Conservation (phyloP, 2,888 invertebrate genomes). For the Iselma pallidipennis region DNA sequence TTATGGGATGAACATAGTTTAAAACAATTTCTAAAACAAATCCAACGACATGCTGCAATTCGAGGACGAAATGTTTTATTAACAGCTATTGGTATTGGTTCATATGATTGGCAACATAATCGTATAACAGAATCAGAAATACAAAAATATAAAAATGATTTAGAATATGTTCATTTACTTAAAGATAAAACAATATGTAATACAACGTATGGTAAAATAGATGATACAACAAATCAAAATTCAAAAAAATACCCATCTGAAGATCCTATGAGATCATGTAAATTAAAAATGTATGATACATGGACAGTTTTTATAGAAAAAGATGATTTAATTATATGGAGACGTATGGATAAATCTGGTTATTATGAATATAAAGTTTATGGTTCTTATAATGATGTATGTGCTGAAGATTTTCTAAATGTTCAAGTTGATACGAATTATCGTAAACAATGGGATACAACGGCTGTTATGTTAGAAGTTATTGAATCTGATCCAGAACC, state of each 20-base stretch:
- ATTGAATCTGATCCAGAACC: slow-evolving; percentile 67
- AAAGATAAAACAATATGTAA: slow-evolving; percentile 60
- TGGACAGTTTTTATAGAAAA: slow-evolving; percentile 83
- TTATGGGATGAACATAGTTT: slow-evolving; percentile 67
- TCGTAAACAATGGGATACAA: slow-evolving; percentile 78
- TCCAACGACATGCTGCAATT: slow-evolving; percentile 55
- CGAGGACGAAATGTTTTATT: slow-evolving; percentile 62
- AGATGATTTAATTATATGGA: slow-evolving; percentile 80
- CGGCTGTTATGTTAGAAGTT: slow-evolving; percentile 72
- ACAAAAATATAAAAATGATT: slow-evolving; percentile 61
- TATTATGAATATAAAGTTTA: slow-evolving; percentile 86
- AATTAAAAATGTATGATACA: slow-evolving; percentile 53
- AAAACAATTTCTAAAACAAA: slow-evolving; percentile 58
- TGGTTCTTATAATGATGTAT: slow-evolving; percentile 78
- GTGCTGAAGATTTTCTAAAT: slow-evolving; percentile 77
- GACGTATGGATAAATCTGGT: slow-evolving; percentile 68
- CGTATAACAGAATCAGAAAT: slow-evolving; percentile 63
- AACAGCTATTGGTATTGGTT: slow-evolving; percentile 60
- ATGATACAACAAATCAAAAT: too few species aligned
- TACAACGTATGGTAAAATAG: slow-evolving; percentile 14
- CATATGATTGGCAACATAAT: slow-evolving; percentile 67
- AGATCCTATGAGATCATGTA: slow-evolving; percentile 32
- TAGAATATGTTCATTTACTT: slow-evolving; percentile 62
- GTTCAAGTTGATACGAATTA: slow-evolving; percentile 82
- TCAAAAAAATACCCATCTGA: slow-evolving; percentile 18